Percentiles rank a stretch among this genome's conserved stretches.
phyloP scores from a whole-genome alignment of 2,797 vertebrate species.

The Rachycentron canadum region DNA sequence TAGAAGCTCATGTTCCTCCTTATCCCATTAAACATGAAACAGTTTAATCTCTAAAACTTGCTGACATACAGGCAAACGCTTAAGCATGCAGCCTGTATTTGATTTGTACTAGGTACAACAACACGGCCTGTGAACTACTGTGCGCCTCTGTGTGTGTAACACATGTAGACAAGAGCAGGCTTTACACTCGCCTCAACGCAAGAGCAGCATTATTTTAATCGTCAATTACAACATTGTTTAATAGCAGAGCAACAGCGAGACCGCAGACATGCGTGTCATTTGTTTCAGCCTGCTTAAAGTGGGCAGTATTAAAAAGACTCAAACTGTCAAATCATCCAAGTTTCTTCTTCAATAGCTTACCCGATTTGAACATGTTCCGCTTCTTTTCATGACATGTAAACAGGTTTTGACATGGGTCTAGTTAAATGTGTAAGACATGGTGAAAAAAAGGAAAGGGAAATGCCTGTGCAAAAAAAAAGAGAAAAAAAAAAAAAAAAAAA shows the following conservation, averaged over 20 bases:
- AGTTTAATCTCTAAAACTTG: conserved; percentile 89
- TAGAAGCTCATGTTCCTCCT: conserved; percentile 88
- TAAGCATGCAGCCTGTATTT: conserved; percentile 70
- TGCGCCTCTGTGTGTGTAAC: conserved; percentile 33
- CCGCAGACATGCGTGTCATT: conserved; percentile 53
- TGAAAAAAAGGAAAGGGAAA: conserved; percentile 74
- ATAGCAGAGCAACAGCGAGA: conserved; percentile 29
- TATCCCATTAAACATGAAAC: conserved; percentile 91
- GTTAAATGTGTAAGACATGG: conserved; percentile 86
- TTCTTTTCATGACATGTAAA: conserved; percentile 89
- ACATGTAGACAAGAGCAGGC: conserved; percentile 51
- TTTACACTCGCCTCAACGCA: conserved; percentile 38
- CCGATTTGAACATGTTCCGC: conserved; percentile 86
- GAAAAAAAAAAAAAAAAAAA: conserved; percentile 40
- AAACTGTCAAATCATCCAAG: conserved; percentile 86
- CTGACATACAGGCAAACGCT: conserved; percentile 82
- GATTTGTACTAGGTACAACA: conserved; percentile 73
- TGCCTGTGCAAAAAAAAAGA: conserved; percentile 63
- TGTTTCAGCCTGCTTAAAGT: conserved; percentile 73
- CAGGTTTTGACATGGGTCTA: conserved; percentile 87
- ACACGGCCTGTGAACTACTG: conserved; percentile 48
- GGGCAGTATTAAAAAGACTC: conserved; percentile 73
- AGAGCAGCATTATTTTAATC: conserved; percentile 65
- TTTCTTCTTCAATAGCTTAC: conserved; percentile 82
- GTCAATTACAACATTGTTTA: conserved; percentile 65